These are phyloP conservation scores for Venusia cambrica DNA, from an alignment of 2,888 invertebrate species.

Conservation along the genomic window DNA sequence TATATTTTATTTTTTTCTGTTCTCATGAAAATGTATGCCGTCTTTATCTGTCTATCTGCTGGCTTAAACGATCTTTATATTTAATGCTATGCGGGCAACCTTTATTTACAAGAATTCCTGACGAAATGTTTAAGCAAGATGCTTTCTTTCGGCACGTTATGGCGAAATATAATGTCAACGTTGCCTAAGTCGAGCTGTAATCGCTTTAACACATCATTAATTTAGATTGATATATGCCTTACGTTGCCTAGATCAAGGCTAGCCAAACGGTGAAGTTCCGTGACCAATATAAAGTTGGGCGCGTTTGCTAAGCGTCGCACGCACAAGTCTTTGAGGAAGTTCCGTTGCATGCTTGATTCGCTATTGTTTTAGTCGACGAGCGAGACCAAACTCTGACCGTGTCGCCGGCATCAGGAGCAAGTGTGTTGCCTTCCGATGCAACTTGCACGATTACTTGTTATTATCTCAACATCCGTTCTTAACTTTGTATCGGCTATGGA, in stretches of 20 bases:
- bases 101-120: conserved; percentile 58
- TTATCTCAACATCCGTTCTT: conserved; percentile 62
- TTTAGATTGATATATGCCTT: conserved; percentile 24
- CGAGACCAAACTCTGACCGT: conserved; percentile 64
- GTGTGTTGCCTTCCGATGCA: conserved; percentile 56
- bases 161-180: conserved; percentile 38
- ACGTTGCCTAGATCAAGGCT: conserved; percentile 44
- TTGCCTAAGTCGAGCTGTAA: conserved; percentile 29
- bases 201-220: conserved; percentile 22
- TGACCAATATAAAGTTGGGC: conserved; percentile 76
- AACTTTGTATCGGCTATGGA: conserved; percentile 61
- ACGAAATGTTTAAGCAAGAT: conserved; percentile 46
- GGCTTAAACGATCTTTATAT: conserved; percentile 67
- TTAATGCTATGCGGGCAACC: conserved; percentile 65
- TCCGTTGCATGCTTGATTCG: conserved; percentile 77
- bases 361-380: conserved; percentile 70
- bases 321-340: conserved; percentile 75
- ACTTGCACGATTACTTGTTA: conserved; percentile 67
- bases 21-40: conserved; percentile 67
- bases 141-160: conserved; percentile 43
- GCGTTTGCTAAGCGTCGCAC: conserved; percentile 69
- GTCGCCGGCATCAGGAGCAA: conserved; percentile 46
- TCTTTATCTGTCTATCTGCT: conserved; percentile 67
- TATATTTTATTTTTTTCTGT: conserved; percentile 58
- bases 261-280: conserved; percentile 61